phyloP scores from a whole-genome alignment of 2,888 invertebrate genomes.

The Ferrisia virgata region DNA sequence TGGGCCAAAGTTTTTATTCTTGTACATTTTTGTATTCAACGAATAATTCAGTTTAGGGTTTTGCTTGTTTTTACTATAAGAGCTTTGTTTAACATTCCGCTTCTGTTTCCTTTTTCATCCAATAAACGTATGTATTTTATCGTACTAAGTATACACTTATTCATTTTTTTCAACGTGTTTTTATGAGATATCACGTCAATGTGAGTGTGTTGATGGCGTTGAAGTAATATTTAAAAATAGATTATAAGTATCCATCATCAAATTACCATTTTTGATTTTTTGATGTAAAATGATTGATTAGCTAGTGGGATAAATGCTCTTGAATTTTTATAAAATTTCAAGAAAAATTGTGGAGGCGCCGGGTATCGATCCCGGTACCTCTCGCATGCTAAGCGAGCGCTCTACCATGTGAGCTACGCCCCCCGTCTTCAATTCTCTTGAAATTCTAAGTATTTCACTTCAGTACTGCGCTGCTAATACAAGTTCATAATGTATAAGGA shows the following conservation, averaged over 20 bases:
- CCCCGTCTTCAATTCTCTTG: constrained; percentile 47
- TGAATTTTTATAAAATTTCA: too few species aligned
- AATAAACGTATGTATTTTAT: neutral
- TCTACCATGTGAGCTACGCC: constrained; percentile 60
- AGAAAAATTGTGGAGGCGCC: constrained; percentile 51
- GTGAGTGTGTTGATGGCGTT: too few species aligned
- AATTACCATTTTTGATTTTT: too few species aligned
- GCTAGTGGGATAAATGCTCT: too few species aligned
- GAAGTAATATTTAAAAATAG: too few species aligned
- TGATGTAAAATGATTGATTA: too few species aligned
- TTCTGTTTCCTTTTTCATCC: neutral
- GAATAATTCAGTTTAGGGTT: neutral
- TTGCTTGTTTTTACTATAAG: neutral
- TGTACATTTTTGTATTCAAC: neutral
- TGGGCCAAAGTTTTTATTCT: too few species aligned
- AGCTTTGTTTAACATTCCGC: neutral
- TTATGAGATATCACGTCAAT: too few species aligned
- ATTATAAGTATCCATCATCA: too few species aligned
- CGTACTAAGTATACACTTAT: too few species aligned
- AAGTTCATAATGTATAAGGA: too few species aligned
- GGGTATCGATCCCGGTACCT: constrained; percentile 60
- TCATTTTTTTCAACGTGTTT: too few species aligned
- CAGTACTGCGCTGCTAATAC: neutral
- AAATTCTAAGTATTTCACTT: neutral
- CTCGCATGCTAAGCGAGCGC: constrained; percentile 61